A percentile compares a stretch with the other conserved stretches of the same genome.
Conservation (phyloP, 1,140 invertebrate genomes). For the Drosophila tristis region DNA sequence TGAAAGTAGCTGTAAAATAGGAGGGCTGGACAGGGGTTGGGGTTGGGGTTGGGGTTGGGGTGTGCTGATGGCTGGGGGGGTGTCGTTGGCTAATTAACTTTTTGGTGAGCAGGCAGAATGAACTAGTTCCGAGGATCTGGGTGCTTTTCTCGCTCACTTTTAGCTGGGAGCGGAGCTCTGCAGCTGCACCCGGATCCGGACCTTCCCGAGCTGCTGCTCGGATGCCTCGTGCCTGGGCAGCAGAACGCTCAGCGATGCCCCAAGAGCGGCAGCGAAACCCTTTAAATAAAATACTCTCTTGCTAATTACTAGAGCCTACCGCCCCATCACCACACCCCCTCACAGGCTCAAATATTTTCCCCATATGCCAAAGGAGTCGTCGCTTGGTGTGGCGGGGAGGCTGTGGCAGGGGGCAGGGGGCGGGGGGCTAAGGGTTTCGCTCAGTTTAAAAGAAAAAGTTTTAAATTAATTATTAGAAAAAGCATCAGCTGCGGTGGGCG, state of each 20-base stretch:
- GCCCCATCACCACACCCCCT: neutral
- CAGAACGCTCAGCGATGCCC: too few relatives aligned
- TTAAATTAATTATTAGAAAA: constrained; percentile 84
- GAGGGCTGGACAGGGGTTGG: neutral
- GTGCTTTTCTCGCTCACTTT: too few relatives aligned
- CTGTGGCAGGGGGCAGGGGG: neutral
- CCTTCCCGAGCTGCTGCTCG: neutral
- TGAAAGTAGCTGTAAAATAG: constrained; percentile 24
- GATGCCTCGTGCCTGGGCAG: neutral
- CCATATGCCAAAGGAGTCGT: neutral
- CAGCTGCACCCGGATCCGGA: neutral
- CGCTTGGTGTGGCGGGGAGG: neutral
- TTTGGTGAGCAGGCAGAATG: neutral
- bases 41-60: neutral
- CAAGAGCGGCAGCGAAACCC: neutral
- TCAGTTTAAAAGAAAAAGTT: constrained; percentile 78
- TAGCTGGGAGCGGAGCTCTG: too few relatives aligned
- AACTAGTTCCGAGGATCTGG: too few relatives aligned
- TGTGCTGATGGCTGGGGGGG: neutral
- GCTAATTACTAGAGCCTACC: constrained; percentile 52
- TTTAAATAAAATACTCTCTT: constrained; percentile 14
- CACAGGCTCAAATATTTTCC: constrained; percentile 14
- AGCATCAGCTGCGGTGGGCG: constrained; percentile 69
- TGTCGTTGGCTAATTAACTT: constrained; percentile 29
- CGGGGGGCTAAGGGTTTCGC: constrained; percentile 5